phyloP scores from a whole-genome alignment of 2,113 vertebrate genomes.

The Siphamia tubifer region DNA sequence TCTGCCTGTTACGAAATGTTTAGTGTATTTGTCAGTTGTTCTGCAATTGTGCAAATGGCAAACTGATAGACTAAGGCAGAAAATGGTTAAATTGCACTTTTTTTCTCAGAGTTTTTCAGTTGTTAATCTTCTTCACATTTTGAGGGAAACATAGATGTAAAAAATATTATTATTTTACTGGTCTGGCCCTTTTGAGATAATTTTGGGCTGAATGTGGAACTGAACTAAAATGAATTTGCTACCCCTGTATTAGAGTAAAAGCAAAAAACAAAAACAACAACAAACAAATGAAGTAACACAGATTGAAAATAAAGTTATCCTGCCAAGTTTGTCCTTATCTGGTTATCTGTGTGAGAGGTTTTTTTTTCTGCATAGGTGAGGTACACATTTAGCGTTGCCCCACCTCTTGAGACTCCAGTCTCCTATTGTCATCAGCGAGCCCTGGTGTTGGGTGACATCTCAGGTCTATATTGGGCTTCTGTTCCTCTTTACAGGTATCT shows the following conservation, averaged over 20 bases:
- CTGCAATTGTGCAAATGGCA: too few species aligned
- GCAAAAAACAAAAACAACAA: neutral
- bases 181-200: too few species aligned
- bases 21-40: too few species aligned
- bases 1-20: too few species aligned
- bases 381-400: neutral
- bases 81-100: too few species aligned
- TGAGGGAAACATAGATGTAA: too few species aligned
- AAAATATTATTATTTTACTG: too few species aligned
- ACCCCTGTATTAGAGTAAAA: neutral
- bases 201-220: too few species aligned
- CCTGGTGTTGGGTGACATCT: constrained; percentile 38
- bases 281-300: neutral
- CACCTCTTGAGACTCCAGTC: constrained; percentile 5
- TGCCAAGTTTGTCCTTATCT: constrained; percentile 3
- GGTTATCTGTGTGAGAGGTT: neutral
- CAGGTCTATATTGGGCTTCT: constrained; percentile 39
- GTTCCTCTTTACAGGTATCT: constrained; percentile 29
- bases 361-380: neutral
- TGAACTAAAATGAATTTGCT: too few species aligned
- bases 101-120: too few species aligned
- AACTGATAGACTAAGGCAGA: too few species aligned
- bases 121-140: too few species aligned
- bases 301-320: neutral
- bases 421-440: constrained; percentile 27